phyloP scores from a whole-genome alignment of 2,113 vertebrate species.

The Oreochromis niloticus region DNA sequence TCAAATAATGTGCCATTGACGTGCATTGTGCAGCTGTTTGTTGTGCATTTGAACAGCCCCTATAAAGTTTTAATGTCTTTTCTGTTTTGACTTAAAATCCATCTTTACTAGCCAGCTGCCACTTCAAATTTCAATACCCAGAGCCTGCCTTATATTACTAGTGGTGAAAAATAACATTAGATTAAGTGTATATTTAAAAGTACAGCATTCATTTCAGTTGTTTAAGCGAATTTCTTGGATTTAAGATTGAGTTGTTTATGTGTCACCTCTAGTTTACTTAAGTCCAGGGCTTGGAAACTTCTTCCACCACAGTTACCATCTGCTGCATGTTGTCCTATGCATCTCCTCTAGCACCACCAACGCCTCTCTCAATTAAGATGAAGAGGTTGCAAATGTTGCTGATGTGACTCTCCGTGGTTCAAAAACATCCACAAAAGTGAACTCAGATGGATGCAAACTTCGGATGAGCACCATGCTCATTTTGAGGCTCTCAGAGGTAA shows the following conservation, averaged over 20 bases:
- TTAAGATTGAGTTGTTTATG: not conserved
- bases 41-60: not conserved
- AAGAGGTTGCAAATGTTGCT: not conserved
- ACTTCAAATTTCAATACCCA: not conserved
- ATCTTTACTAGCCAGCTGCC: not conserved
- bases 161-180: not conserved
- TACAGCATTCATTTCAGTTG: not conserved
- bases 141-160: not conserved
- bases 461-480: not conserved
- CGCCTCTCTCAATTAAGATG: not conserved
- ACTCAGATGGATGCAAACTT: not conserved
- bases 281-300: not conserved
- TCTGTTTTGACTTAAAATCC: not conserved
- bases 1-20: not conserved
- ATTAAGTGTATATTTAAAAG: not conserved
- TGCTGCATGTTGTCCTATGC: not conserved
- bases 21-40: not conserved
- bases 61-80: not conserved
- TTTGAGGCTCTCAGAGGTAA: constrained; percentile 19
- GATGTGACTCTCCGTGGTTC: not conserved
- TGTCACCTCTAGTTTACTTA: not conserved
- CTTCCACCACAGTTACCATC: not conserved
- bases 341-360: not conserved
- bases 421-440: not conserved
- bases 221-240: not conserved